These are phyloP conservation scores for Myotis findleyi DNA, from an alignment of 2,797 vertebrate species.

Conservation along the genomic window DNA sequence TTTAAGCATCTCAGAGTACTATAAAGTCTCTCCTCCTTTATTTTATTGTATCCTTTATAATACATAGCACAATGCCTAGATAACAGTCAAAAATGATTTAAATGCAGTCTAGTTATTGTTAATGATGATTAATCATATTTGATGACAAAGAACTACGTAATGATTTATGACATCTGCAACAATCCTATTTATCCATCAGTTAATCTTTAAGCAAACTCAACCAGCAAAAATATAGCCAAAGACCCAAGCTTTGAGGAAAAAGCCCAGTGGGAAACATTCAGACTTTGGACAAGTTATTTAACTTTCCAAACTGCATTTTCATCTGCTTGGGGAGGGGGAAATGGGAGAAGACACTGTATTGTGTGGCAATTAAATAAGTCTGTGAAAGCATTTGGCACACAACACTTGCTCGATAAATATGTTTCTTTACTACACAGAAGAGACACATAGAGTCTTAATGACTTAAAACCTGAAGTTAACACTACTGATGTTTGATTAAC, in stretches of 20 bases:
- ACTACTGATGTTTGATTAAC: neutral
- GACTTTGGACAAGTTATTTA: conserved; percentile 28
- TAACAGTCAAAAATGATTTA: conserved; percentile 42
- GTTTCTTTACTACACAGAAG: neutral
- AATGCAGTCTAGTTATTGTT: neutral
- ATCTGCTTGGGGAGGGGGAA: neutral
- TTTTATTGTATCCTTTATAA: neutral
- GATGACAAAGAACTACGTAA: neutral
- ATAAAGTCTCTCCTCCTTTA: neutral
- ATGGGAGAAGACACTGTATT: neutral
- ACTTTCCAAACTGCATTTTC: conserved; percentile 29
- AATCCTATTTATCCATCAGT: conserved; percentile 42
- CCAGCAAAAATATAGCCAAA: conserved; percentile 14
- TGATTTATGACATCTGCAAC: neutral
- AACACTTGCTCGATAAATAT: neutral
- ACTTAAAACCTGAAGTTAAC: neutral
- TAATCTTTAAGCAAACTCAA: conserved; percentile 47
- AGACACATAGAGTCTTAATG: neutral
- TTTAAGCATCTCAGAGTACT: neutral
- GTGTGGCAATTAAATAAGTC: conserved; percentile 1
- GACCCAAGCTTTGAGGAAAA: conserved; percentile 36
- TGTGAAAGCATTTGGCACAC: neutral
- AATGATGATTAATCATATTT: conserved; percentile 34
- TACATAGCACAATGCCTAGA: neutral
- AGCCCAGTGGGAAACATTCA: neutral